Evolutionary conservation across 2,113 vertebrate genomes (phyloP).

Genomic region (Chiloscyllium plagiosum): DNA sequence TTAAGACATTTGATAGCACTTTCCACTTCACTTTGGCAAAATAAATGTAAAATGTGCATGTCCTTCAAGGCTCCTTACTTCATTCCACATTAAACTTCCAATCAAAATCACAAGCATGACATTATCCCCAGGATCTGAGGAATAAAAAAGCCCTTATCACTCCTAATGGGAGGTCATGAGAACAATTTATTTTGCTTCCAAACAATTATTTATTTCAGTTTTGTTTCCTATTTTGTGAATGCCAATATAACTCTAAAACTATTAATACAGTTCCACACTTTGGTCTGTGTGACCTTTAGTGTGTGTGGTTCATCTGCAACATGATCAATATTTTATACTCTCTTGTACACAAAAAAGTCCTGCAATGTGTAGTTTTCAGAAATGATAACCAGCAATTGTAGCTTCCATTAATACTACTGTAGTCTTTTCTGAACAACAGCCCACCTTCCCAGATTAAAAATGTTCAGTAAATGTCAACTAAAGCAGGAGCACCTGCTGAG

Average conservation of each 20-base stretch:
- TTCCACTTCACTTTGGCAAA: not conserved
- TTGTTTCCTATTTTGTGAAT: not conserved
- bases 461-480: not conserved
- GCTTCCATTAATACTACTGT: not conserved
- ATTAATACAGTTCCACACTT: not conserved
- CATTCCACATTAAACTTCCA: not conserved
- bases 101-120: not conserved
- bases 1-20: not conserved
- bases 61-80: constrained; percentile 13
- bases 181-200: not conserved
- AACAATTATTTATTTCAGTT: constrained; percentile 14
- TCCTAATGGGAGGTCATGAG: not conserved
- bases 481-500: not conserved
- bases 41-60: not conserved
- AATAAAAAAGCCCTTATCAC: not conserved
- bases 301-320: not conserved
- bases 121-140: not conserved
- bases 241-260: not conserved
- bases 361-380: constrained; percentile 8
- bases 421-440: not conserved
- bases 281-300: not conserved
- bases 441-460: not conserved
- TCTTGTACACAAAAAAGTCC: not conserved
- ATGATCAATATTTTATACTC: constrained; percentile 16
- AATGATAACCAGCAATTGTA: not conserved